Evolutionary conservation across 2,888 invertebrate species (phyloP), one percentile per base, ranked within the genome.

Genomic region (Amblyjoppa fuscipennis): DNA sequence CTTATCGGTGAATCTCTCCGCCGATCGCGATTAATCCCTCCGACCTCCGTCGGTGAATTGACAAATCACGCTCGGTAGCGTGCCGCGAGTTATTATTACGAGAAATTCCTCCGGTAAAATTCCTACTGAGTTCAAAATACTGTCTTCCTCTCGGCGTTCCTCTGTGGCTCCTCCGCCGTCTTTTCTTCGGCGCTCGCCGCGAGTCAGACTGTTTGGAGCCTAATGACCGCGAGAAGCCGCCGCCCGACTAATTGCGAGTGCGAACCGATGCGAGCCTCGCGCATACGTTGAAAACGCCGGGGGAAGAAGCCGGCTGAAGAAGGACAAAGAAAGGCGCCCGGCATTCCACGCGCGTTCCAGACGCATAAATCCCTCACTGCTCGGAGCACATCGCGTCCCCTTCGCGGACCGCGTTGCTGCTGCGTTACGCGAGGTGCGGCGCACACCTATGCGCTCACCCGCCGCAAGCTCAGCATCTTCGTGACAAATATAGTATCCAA

Each of bases 321-420:
- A 87, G 84, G 87, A 90, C 89, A 89, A 90, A 91, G 89, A 90
- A 89, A 88, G 61, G 85, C 89, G 87, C 78, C 79, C 79, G 45
- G 78, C 84, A 89, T 90, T 91, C 89, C 87, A 49, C 68, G 87
- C 86, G 90, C 90, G 90, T 90, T 90, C 90, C 91, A 92, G 92
- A 92, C 91, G 89, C 91, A 91, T 92, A 92, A 92, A 92, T 92
- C 92, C 90, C 89, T 92, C 92, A 89, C 85, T 90, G 88, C 83
- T 84, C 87, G 31, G 80, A 31, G 71, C 64, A 71, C 79, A 59
- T 70, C 68, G 61, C 66, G 31, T 53, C 75, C 45, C 66, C 41
- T 59, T 86, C 87, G 86, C 82, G 87, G 86, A 88, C 87, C 85
- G 87, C 53, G 49, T 83, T 53, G 74, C 85, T 86, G 84, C 45